Evolutionary conservation across 2,113 vertebrate species (phyloP).

Genomic region (Ciconia boyciana): DNA sequence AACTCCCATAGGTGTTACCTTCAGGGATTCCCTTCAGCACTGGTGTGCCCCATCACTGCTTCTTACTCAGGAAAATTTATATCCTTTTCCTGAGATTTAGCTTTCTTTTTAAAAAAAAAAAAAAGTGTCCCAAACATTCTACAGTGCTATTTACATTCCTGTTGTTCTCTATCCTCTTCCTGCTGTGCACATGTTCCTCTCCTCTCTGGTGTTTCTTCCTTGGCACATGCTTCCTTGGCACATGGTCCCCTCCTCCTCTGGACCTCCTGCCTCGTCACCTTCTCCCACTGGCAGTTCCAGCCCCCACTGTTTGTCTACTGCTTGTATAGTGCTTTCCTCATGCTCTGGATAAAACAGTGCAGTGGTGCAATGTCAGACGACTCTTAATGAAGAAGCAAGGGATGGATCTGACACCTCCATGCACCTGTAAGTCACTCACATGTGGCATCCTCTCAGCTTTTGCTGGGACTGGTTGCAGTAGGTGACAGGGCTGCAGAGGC

Average conservation of each 20-base stretch:
- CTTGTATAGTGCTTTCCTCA: neutral
- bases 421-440: neutral
- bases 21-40: neutral
- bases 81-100: neutral
- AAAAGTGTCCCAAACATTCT: neutral
- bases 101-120: neutral
- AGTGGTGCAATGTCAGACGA: neutral
- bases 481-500: neutral
- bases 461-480: neutral
- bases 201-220: neutral
- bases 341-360: neutral
- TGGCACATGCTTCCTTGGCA: neutral
- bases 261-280: neutral
- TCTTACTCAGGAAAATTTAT: neutral
- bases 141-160: neutral
- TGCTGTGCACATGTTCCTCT: neutral
- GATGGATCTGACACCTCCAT: neutral
- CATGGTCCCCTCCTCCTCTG: neutral
- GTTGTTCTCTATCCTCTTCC: neutral
- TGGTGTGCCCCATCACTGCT: neutral
- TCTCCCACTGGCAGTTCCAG: neutral
- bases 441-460: neutral
- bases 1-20: neutral
- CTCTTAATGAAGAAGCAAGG: neutral
- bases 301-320: neutral